Percentiles rank a stretch among this genome's conserved stretches.
These are phyloP conservation scores for Hucho hucho DNA, from an alignment of 2,113 vertebrate species.

Conservation along the genomic window DNA sequence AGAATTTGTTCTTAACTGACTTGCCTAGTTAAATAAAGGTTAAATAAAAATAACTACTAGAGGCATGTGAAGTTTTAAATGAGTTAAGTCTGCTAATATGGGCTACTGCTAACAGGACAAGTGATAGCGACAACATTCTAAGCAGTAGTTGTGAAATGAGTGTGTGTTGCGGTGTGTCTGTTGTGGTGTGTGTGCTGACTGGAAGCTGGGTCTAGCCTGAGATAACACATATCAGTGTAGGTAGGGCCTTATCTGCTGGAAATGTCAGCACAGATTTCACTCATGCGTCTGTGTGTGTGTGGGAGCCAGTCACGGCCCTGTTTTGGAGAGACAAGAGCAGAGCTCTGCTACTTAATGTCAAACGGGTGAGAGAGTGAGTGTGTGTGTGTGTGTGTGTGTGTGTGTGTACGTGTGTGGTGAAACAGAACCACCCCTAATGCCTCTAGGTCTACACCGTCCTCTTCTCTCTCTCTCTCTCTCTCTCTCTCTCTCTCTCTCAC, in stretches of 20 bases:
- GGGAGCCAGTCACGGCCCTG: background rate
- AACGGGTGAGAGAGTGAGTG: background rate
- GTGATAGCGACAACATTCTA: too few species aligned
- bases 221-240: constrained; percentile 1
- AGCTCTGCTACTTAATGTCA: background rate
- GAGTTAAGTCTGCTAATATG: too few species aligned
- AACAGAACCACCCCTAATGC: too few species aligned
- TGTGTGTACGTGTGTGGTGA: too few species aligned
- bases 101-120: too few species aligned
- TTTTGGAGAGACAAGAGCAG: background rate
- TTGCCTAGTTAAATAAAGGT: too few species aligned
- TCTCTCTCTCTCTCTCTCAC: too few species aligned
- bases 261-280: constrained; percentile 34
- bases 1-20: too few species aligned
- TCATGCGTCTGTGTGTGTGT: background rate
- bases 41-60: too few species aligned
- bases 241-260: constrained; percentile 13
- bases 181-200: background rate
- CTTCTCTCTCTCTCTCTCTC: too few species aligned
- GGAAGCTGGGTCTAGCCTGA: background rate
- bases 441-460: too few species aligned
- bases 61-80: too few species aligned
- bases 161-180: background rate
- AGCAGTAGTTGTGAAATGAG: background rate
- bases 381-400: background rate